A percentile compares a stretch with the other conserved stretches of the same genome.
These are phyloP conservation scores for Pipra filicauda DNA, from an alignment of 2,113 vertebrate genomes.

Conservation along the genomic window DNA sequence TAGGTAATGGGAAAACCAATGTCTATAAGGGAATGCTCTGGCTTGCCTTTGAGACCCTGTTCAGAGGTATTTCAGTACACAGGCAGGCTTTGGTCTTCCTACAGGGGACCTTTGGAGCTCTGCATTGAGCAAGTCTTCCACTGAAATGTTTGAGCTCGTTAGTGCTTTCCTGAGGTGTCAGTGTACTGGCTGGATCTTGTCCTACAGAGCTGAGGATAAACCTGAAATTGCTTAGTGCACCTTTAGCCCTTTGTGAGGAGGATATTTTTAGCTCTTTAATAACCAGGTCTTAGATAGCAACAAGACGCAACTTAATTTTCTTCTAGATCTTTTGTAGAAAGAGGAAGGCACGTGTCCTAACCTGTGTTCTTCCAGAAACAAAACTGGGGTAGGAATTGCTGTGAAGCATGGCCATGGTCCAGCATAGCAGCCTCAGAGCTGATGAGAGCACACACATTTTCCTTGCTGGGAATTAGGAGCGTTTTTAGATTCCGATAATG, in stretches of 20 bases:
- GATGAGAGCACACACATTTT: background rate
- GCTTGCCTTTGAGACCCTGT: background rate
- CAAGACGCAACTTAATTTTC: background rate
- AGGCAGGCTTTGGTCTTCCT: background rate
- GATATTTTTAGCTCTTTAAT: background rate
- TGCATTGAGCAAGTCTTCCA: background rate
- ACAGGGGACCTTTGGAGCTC: background rate
- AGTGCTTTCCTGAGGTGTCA: background rate
- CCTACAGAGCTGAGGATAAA: background rate
- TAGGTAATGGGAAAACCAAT: background rate
- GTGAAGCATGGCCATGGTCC: background rate
- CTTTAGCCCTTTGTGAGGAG: background rate
- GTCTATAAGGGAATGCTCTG: background rate
- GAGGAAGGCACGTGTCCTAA: background rate
- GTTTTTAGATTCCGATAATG: constrained; percentile 17
- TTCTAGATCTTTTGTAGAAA: background rate
- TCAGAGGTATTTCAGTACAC: background rate
- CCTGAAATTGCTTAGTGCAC: background rate
- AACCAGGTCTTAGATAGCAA: background rate
- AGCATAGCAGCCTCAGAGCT: background rate
- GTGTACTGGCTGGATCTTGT: background rate
- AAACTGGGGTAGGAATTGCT: background rate
- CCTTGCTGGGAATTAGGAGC: constrained; percentile 16
- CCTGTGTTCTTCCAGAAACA: background rate
- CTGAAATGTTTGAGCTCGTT: background rate